A percentile compares a stretch with the other conserved stretches of the same genome.
These are phyloP conservation scores for Mallateleia sp. DNA, from an alignment of 2,888 invertebrate genomes.

Conservation along the genomic window DNA sequence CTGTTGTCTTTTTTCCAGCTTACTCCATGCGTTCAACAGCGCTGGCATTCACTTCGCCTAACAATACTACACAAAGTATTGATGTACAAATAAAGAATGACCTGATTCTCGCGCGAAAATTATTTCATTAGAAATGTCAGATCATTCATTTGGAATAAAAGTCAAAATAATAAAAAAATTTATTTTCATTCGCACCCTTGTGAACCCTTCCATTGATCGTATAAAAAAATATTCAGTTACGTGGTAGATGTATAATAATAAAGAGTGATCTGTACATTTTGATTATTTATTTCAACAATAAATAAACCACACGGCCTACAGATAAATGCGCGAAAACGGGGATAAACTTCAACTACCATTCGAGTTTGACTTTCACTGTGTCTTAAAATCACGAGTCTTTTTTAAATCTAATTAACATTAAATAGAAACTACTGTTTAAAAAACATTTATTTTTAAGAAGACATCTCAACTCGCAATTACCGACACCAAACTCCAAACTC, in stretches of 20 bases:
- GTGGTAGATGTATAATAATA: not conserved
- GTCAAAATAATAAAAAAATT: slow-evolving; percentile 4
- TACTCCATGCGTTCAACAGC: slow-evolving; percentile 96
- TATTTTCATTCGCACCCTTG: not conserved
- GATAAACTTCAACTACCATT: no score
- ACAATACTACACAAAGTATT: not conserved
- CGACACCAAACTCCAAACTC: no score
- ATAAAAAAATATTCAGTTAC: slow-evolving; percentile 25
- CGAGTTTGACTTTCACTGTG: no score
- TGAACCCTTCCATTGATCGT: not conserved
- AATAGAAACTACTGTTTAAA: no score
- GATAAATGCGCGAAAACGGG: slow-evolving; percentile 13
- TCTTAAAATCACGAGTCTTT: no score
- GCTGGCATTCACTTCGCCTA: slow-evolving; percentile 98
- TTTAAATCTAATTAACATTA: no score
- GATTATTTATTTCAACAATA: slow-evolving; percentile 51
- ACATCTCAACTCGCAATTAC: no score
- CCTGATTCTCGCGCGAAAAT: not conserved
- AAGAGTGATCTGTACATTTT: slow-evolving; percentile 48
- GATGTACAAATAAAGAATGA: not conserved
- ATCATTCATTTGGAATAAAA: no score
- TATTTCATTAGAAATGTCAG: no score
- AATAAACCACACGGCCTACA: slow-evolving; percentile 45
- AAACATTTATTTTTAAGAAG: no score
- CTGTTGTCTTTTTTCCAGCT: slow-evolving; percentile 89